Conservation (phyloP, 2,113 vertebrate species). For the Oenanthe oenanthe region DNA sequence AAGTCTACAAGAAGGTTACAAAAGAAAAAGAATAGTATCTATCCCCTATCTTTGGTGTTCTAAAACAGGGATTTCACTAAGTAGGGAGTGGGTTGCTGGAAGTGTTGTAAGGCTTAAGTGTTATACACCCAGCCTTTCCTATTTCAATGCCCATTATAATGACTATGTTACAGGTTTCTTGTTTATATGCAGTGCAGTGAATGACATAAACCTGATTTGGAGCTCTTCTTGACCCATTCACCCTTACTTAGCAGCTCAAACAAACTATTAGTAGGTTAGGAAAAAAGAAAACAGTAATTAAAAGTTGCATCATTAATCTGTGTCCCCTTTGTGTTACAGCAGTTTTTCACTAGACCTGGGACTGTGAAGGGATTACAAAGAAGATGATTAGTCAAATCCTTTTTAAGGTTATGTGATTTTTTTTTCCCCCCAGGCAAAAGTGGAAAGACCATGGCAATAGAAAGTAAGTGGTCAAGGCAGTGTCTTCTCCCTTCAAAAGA, state of each 20-base stretch:
- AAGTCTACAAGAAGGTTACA: slow-evolving; percentile 75
- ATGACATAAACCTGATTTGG: slow-evolving; percentile 74
- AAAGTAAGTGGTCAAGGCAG: slow-evolving; percentile 93
- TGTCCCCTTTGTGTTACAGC: slow-evolving; percentile 85
- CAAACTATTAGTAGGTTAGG: slow-evolving; percentile 84
- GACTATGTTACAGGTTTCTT: slow-evolving; percentile 63
- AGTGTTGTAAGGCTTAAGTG: slow-evolving; percentile 56
- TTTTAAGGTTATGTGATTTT: slow-evolving; percentile 76
- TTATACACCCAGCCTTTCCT: slow-evolving; percentile 66
- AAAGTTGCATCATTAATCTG: slow-evolving; percentile 82
- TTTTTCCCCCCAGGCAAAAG: slow-evolving; percentile 69
- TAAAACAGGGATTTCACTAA: slow-evolving; percentile 76
- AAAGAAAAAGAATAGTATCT: slow-evolving; percentile 66
- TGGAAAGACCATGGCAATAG: slow-evolving; percentile 81
- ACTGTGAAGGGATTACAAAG: slow-evolving; percentile 82
- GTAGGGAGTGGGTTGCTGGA: slow-evolving; percentile 61
- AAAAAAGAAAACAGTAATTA: slow-evolving; percentile 78
- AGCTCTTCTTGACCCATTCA: slow-evolving; percentile 73
- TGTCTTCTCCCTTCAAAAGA: slow-evolving; percentile 92
- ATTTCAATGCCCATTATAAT: slow-evolving; percentile 74
- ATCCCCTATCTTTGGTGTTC: slow-evolving; percentile 87
- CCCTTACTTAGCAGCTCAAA: slow-evolving; percentile 78
- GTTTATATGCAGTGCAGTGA: slow-evolving; percentile 76
- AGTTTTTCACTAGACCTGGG: slow-evolving; percentile 87
- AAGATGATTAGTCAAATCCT: slow-evolving; percentile 81